phyloP scores from a whole-genome alignment of 2,888 invertebrate genomes.

The Steinernema scapterisci region DNA sequence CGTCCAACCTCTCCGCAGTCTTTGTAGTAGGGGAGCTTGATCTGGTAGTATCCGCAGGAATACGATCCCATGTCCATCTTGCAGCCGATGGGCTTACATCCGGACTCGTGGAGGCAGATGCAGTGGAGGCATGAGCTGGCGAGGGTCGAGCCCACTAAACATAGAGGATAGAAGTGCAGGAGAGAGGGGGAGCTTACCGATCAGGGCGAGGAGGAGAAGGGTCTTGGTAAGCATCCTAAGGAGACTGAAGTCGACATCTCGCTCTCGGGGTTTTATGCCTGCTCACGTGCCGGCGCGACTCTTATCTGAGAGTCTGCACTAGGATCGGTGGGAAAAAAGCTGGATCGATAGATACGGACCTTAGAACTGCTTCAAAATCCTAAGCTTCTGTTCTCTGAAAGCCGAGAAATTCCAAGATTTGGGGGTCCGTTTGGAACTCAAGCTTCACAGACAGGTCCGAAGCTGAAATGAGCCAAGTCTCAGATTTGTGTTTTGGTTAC shows the following conservation, averaged over 20 bases:
- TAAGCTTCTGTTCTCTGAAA: no score
- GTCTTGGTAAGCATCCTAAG: conserved; percentile 18
- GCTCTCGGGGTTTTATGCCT: neutral
- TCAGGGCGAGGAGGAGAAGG: conserved; percentile 6
- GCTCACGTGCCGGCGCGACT: no score
- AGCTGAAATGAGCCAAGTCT: no score
- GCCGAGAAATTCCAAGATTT: no score
- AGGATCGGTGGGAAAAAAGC: no score
- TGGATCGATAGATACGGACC: no score
- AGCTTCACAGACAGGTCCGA: no score
- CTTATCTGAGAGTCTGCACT: no score
- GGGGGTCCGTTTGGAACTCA: no score
- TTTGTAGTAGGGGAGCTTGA: conserved; percentile 66
- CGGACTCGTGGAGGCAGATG: conserved; percentile 28
- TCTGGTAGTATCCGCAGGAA: conserved; percentile 65
- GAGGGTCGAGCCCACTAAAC: conserved; percentile 7
- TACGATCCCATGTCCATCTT: conserved; percentile 58
- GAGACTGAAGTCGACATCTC: neutral
- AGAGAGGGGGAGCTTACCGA: neutral
- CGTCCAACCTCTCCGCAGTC: conserved; percentile 66
- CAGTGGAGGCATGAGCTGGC: conserved; percentile 23
- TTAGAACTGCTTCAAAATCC: no score
- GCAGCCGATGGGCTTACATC: conserved; percentile 54
- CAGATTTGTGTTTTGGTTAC: no score
- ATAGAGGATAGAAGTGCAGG: neutral